phyloP scores from a whole-genome alignment of 2,888 invertebrate species.

The Cataglyphis cursor region DNA sequence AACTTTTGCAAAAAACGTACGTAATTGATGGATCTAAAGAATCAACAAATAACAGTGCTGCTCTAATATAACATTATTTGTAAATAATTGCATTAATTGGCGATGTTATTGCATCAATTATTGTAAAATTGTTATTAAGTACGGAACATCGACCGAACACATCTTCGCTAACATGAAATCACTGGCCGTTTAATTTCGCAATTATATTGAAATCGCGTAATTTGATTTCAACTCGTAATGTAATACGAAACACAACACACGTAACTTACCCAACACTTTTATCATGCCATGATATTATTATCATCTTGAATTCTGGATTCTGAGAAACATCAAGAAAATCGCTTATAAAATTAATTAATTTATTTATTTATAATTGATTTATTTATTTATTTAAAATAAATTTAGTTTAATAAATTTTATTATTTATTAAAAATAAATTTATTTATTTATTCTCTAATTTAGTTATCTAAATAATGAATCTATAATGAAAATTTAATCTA shows the following conservation, averaged over 20 bases:
- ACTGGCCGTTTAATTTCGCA: slow-evolving; percentile 66
- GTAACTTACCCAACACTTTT: slow-evolving; percentile 60
- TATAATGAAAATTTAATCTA: not conserved
- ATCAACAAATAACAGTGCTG: not conserved
- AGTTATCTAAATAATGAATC: too few species aligned
- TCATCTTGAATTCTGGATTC: not conserved
- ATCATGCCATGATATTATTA: slow-evolving; percentile 15
- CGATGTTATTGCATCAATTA: slow-evolving; percentile 5
- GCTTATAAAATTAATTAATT: not conserved
- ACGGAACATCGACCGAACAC: not conserved
- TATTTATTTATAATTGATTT: not conserved
- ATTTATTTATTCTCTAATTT: too few species aligned
- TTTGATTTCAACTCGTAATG: slow-evolving; percentile 64
- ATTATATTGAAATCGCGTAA: slow-evolving; percentile 68
- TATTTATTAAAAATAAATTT: too few species aligned
- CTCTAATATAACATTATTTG: not conserved
- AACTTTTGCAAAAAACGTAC: not conserved
- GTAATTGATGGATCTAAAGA: not conserved
- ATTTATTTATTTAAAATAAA: too few species aligned
- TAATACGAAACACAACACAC: slow-evolving; percentile 60
- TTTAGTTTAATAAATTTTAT: too few species aligned
- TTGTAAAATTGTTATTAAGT: not conserved
- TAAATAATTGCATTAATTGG: slow-evolving; percentile 1
- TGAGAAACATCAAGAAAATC: not conserved
- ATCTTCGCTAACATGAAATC: slow-evolving; percentile 48